These are phyloP conservation scores for Ypsolopha scabrella DNA, from an alignment of 2,888 invertebrate genomes.

Conservation along the genomic window DNA sequence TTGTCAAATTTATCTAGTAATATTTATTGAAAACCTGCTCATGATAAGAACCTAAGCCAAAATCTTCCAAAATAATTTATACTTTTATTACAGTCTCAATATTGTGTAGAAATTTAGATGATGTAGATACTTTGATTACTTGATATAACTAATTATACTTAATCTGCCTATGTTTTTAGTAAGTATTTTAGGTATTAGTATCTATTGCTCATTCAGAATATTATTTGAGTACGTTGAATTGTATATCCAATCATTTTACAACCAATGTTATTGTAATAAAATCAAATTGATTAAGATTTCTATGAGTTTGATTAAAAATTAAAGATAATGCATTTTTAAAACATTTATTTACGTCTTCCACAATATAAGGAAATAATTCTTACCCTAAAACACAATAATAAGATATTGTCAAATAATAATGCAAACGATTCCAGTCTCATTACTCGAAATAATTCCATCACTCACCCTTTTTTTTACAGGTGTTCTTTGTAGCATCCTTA, in stretches of 20 bases:
- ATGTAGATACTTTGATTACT: no score
- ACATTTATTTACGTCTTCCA: background rate
- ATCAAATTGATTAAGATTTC: background rate
- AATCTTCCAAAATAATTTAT: background rate
- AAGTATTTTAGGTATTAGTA: background rate
- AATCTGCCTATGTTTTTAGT: background rate
- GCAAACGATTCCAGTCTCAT: background rate
- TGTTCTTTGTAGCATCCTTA: background rate
- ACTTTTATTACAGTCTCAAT: background rate
- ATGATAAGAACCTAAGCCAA: background rate
- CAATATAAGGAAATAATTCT: background rate
- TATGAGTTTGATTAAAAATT: background rate
- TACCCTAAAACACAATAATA: background rate
- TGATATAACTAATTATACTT: no score
- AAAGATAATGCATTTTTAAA: background rate
- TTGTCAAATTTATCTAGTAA: background rate
- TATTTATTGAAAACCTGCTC: background rate
- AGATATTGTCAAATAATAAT: background rate
- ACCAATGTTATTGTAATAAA: constrained; percentile 4
- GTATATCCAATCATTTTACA: constrained; percentile 2
- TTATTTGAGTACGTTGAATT: background rate
- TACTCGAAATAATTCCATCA: no score
- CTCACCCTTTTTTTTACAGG: background rate
- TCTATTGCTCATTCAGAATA: background rate
- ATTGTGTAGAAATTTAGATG: background rate